Conservation (phyloP, 2,888 invertebrate species). For the Lasius platythorax region DNA sequence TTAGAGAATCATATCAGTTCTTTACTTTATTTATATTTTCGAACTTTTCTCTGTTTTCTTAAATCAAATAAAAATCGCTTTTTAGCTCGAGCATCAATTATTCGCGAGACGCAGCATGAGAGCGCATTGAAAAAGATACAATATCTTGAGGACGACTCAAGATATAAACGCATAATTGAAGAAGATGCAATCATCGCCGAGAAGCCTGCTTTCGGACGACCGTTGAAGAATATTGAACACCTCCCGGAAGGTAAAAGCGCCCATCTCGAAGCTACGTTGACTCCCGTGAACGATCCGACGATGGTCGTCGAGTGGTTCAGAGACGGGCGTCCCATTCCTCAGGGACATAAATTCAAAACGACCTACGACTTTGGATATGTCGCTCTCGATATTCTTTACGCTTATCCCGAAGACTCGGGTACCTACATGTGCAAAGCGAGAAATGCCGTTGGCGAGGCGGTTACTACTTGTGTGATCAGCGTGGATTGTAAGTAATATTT, state of each 20-base stretch:
- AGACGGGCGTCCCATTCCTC: slow-evolving; percentile 96
- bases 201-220: slow-evolving; percentile 96
- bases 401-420: slow-evolving; percentile 98
- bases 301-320: slow-evolving; percentile 99
- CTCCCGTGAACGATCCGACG: slow-evolving; percentile 98
- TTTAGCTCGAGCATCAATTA: slow-evolving; percentile 93
- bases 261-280: slow-evolving; percentile 97
- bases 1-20: background rate
- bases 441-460: slow-evolving; percentile 98
- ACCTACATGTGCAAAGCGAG: slow-evolving; percentile 98
- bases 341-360: slow-evolving; percentile 98
- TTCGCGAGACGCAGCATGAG: slow-evolving; percentile 96
- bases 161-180: slow-evolving; percentile 90
- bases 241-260: slow-evolving; percentile 95
- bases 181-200: slow-evolving; percentile 93
- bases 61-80: slow-evolving; percentile 67
- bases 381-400: slow-evolving; percentile 97
- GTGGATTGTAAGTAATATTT: slow-evolving; percentile 90
- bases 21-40: background rate
- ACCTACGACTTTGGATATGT: slow-evolving; percentile 99
- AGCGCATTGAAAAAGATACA: slow-evolving; percentile 97
- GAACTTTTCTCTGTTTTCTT: background rate
- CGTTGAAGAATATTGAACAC: slow-evolving; percentile 93
- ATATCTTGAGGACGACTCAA: slow-evolving; percentile 94
- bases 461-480: slow-evolving; percentile 95